Evolutionary conservation across 2,888 invertebrate genomes (phyloP).

Genomic region (Vannuccia rotundouncinata): DNA sequence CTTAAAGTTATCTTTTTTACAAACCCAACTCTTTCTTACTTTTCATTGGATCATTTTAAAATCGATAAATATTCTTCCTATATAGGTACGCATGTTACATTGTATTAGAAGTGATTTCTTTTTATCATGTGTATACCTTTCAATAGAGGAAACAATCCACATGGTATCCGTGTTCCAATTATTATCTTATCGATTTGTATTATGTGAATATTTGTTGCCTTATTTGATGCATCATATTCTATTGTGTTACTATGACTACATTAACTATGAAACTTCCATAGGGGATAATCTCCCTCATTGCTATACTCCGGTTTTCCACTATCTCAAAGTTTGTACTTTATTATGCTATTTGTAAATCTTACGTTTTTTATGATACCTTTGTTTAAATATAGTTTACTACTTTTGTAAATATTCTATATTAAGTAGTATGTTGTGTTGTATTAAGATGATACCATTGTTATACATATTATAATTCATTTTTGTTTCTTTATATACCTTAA

Average conservation of each 20-base stretch:
- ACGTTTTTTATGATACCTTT: neutral
- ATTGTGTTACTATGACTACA: neutral
- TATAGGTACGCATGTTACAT: neutral
- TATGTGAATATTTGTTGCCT: constrained; percentile 2
- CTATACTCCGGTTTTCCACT: neutral
- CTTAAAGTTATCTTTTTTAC: neutral
- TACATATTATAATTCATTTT: neutral
- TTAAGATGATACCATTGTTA: neutral
- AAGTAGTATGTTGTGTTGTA: neutral
- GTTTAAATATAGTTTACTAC: neutral
- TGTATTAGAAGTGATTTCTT: neutral
- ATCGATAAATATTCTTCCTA: neutral
- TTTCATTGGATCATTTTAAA: neutral
- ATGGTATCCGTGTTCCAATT: too few species aligned
- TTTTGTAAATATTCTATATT: neutral
- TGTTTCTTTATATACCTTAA: neutral
- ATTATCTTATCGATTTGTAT: neutral
- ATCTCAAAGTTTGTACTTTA: neutral
- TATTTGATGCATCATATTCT: constrained; percentile 1
- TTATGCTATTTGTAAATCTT: too few species aligned
- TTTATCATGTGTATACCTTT: too few species aligned
- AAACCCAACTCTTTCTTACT: neutral
- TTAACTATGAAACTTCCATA: too few species aligned
- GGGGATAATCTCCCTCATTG: neutral
- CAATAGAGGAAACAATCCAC: too few species aligned